Evolutionary conservation across 2,113 vertebrate genomes (phyloP).

Genomic region (Prionailurus viverrinus): DNA sequence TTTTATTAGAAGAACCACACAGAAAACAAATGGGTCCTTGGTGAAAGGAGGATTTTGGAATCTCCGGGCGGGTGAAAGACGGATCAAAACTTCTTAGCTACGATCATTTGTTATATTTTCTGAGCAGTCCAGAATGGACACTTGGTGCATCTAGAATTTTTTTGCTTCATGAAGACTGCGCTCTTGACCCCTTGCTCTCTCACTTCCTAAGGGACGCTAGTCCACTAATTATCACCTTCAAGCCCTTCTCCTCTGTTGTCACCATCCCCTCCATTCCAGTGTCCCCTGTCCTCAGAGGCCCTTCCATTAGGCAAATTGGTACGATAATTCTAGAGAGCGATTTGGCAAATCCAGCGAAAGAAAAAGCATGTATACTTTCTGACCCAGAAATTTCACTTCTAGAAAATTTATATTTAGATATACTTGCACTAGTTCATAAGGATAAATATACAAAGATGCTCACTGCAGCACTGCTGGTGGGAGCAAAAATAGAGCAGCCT

Average conservation of each 20-base stretch:
- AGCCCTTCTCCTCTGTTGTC: background rate
- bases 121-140: background rate
- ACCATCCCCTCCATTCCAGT: background rate
- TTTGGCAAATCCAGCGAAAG: background rate
- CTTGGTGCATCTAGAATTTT: background rate
- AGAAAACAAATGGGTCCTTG: background rate
- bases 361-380: background rate
- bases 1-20: background rate
- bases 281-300: background rate
- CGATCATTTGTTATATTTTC: background rate
- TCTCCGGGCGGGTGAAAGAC: background rate
- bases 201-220: background rate
- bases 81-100: background rate
- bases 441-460: background rate
- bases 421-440: background rate
- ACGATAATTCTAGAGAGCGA: background rate
- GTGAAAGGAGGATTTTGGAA: background rate
- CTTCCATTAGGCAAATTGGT: background rate
- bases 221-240: background rate
- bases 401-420: constrained; percentile 62
- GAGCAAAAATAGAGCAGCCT: background rate
- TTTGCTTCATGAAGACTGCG: background rate
- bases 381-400: constrained; percentile 59
- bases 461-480: background rate
- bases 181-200: background rate